These are phyloP conservation scores for Agrilus biguttatus DNA, from an alignment of 2,888 invertebrate species.

Conservation along the genomic window DNA sequence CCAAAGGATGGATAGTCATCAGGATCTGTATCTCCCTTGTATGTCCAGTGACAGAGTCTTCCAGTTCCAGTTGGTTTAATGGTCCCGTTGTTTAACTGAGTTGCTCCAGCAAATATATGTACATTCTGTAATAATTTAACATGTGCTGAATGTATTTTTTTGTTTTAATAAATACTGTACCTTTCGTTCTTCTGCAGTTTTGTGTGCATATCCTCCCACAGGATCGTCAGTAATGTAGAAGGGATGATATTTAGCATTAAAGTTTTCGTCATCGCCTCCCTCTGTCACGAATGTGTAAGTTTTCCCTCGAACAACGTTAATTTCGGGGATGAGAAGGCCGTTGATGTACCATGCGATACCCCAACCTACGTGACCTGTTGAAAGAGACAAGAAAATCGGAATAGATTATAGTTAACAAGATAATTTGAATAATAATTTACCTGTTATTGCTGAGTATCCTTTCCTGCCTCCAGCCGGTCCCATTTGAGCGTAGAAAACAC, in stretches of 20 bases:
- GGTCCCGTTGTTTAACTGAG: slow-evolving; percentile 51
- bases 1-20: slow-evolving; percentile 80
- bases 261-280: slow-evolving; percentile 64
- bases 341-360: slow-evolving; percentile 92
- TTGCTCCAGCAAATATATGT: slow-evolving; percentile 70
- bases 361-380: slow-evolving; percentile 79
- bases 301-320: slow-evolving; percentile 74
- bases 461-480: slow-evolving; percentile 84
- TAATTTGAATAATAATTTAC: slow-evolving; percentile 28
- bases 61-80: slow-evolving; percentile 65
- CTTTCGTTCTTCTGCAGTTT: slow-evolving; percentile 64
- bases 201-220: slow-evolving; percentile 79
- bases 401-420: not conserved
- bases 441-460: slow-evolving; percentile 80
- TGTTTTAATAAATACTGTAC: no score
- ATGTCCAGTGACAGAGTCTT: slow-evolving; percentile 78
- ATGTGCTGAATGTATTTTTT: no score
- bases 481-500: slow-evolving; percentile 85
- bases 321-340: slow-evolving; percentile 80
- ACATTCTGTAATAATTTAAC: slow-evolving; percentile 51
- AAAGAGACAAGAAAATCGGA: slow-evolving; percentile 8
- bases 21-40: slow-evolving; percentile 57
- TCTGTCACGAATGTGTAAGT: slow-evolving; percentile 81
- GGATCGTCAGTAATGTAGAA: slow-evolving; percentile 89
- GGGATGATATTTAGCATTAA: slow-evolving; percentile 77